A percentile compares a stretch with the other conserved stretches of the same genome.
Conservation (phyloP, 1,140 invertebrate species). For the Leptinotarsa lineolata region DNA sequence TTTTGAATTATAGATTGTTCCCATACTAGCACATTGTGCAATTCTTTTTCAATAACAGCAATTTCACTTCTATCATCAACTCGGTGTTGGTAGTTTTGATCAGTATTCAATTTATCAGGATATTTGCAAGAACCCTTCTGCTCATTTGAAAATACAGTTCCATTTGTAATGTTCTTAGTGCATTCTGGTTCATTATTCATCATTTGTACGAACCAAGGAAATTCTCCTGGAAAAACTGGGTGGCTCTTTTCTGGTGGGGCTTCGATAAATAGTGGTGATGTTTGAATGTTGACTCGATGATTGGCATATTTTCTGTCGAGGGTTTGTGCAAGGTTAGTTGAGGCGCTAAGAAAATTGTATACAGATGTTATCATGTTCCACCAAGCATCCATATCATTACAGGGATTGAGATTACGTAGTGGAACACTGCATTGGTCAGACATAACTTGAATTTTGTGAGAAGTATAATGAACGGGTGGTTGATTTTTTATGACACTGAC, state of each 20-base stretch:
- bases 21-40: not conserved
- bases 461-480: not conserved
- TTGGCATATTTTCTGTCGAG: conserved; percentile 1
- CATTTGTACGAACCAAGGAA: conserved; percentile 8
- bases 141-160: too few species aligned
- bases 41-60: not conserved
- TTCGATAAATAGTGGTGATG: not conserved
- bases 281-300: not conserved
- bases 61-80: too few species aligned
- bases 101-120: too few species aligned
- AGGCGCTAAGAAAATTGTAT: conserved; percentile 20
- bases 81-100: too few species aligned
- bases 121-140: too few species aligned
- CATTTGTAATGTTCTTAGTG: too few species aligned
- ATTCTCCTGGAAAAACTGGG: not conserved
- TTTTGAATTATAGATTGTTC: not conserved
- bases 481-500: conserved; percentile 11
- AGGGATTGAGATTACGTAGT: not conserved
- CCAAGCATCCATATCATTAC: conserved; percentile 21
- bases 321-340: conserved; percentile 13
- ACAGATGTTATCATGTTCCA: conserved; percentile 11
- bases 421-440: conserved; percentile 1
- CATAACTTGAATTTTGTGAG: conserved; percentile 24
- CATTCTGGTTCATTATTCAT: not conserved
- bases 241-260: not conserved